These are phyloP conservation scores for Chlorops oryzae DNA, from an alignment of 1,140 invertebrate genomes.

Conservation along the genomic window DNA sequence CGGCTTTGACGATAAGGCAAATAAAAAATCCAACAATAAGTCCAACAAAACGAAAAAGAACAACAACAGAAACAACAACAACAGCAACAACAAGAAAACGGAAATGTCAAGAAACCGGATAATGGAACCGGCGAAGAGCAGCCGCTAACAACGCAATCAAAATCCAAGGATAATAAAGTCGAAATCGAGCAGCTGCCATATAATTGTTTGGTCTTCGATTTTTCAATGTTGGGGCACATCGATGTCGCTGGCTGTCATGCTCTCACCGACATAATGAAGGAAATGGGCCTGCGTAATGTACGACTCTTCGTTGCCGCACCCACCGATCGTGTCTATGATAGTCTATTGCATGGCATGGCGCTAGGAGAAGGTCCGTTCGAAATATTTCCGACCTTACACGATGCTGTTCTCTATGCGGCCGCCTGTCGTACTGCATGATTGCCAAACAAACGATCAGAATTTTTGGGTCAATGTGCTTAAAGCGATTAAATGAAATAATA, in stretches of 20 bases:
- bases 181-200: no score
- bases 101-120: neutral
- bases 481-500: no score
- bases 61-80: no score
- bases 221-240: conserved; percentile 38
- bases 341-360: conserved; percentile 39
- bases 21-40: no score
- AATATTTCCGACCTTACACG: conserved; percentile 42
- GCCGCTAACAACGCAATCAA: no score
- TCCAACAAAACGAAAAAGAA: no score
- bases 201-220: conserved; percentile 38
- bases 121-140: no score
- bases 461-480: no score
- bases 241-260: conserved; percentile 39
- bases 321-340: conserved; percentile 42
- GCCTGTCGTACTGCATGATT: conserved; percentile 36
- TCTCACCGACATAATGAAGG: conserved; percentile 36
- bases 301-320: conserved; percentile 34
- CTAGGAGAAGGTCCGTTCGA: conserved; percentile 42
- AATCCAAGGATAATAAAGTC: no score
- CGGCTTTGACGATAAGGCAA: no score
- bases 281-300: conserved; percentile 26
- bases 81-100: no score
- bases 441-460: no score
- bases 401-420: conserved; percentile 43